Base-by-base conservation (phyloP, 2,113 vertebrate species). In the Pygoscelis antarcticus region DNA sequence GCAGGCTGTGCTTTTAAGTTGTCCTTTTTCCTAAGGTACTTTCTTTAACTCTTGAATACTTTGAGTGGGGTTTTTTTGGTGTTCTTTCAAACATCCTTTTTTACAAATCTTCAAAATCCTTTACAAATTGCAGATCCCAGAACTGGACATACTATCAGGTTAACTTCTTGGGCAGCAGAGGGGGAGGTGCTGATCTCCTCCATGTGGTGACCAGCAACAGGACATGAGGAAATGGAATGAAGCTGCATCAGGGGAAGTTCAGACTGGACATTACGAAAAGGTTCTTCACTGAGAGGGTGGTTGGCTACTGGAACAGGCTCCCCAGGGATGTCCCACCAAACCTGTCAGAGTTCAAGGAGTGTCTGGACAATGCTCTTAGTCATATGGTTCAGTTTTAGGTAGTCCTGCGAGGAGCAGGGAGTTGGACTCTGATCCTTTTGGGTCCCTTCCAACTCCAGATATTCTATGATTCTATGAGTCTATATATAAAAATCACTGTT, bases 371-470 rank as follows among this genome's bases (percentile, higher is more conserved):
- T 3, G 5, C 3, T 47, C 10, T 42, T 68, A 74, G 46, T 18
- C 25, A 30, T 30, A 47, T 8, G 7, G 9, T 26, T 74, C 13
- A 86, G 1, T 51, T 74, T 66, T 52, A 60, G 11, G 4, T 52
- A 34, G 18, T 36, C 26, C 17, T 62, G 18, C 0, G 1, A 71
- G 22, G 15, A 55, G 23, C 9, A n/a, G 29, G 10, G 12, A 30
- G 6, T n/a, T 40, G 29, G 42, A 61, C 21, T 51, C 2, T 30
- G 21, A 74, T n/a, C 29, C 25, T 57, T n/a, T 26, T 25, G 25
- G 25, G 40, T 30, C 13, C 16, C 5, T 89, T 82, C 30, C 36
- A 81, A 10, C 17, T 51, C 26, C 9, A 57, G 11, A 42, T 58
- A 57, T 49, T 72, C 58, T n/a, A 23, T 23, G 15, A 55, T 46